Evolutionary conservation across 2,113 vertebrate genomes (phyloP).

Genomic region (Stercorarius parasiticus): DNA sequence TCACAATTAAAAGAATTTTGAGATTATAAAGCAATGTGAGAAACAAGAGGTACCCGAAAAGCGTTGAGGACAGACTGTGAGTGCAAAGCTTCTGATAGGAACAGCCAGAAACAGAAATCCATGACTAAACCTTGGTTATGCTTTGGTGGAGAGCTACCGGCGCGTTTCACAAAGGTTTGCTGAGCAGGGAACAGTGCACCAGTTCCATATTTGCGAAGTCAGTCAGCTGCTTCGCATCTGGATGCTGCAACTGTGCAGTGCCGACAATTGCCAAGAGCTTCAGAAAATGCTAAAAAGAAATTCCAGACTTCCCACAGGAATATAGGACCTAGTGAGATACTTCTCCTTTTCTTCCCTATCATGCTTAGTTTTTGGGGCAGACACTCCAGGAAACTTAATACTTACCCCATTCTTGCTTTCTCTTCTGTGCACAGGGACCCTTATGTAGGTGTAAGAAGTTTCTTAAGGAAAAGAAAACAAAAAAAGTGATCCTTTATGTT

Average conservation of each 20-base stretch:
- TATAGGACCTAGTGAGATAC: neutral
- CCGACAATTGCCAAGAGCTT: neutral
- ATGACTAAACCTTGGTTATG: neutral
- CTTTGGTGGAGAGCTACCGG: neutral
- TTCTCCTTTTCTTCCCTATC: neutral
- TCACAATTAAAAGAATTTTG: neutral
- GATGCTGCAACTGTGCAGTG: neutral
- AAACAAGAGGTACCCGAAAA: neutral
- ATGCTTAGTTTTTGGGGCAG: neutral
- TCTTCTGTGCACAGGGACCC: neutral
- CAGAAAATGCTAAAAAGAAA: neutral
- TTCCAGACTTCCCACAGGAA: neutral
- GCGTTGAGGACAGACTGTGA: neutral
- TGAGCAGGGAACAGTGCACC: neutral
- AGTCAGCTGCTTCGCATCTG: neutral
- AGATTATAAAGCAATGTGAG: neutral
- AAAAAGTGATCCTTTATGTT: neutral
- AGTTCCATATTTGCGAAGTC: neutral
- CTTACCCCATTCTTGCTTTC: neutral
- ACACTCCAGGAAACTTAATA: neutral
- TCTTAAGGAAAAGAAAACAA: neutral
- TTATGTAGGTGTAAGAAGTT: neutral
- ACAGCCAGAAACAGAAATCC: neutral
- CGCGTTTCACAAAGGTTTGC: neutral
- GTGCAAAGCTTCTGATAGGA: neutral